Percentiles rank a stretch among this genome's conserved stretches.
Conservation (phyloP, 1,140 invertebrate species). For the Pseudomyrmex dendroicus region DNA sequence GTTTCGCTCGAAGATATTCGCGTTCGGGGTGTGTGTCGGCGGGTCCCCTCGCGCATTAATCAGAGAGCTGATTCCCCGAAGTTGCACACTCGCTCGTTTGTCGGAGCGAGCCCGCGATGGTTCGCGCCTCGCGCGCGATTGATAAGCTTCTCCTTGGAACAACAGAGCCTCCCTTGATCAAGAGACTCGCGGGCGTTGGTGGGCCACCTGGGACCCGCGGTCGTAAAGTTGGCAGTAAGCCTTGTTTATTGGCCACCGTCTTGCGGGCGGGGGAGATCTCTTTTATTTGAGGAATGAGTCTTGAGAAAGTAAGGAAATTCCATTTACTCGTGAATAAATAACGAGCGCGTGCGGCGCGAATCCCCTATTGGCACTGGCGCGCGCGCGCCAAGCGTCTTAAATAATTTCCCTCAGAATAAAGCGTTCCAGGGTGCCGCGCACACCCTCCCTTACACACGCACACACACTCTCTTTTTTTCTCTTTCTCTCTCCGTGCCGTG, state of each 20-base stretch:
- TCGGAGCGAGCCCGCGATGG: slow-evolving; percentile 15
- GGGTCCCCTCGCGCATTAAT: slow-evolving; percentile 1
- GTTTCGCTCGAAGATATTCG: slow-evolving; percentile 6
- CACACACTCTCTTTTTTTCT: no score
- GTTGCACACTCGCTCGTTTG: slow-evolving; percentile 60
- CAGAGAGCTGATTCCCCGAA: neutral
- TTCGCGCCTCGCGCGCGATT: slow-evolving; percentile 59
- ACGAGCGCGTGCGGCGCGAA: slow-evolving; percentile 64
- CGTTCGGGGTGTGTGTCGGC: neutral
- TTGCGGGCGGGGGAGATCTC: slow-evolving; percentile 54
- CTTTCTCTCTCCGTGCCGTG: neutral
- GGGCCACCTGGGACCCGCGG: slow-evolving; percentile 61
- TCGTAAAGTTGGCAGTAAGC: slow-evolving; percentile 72
- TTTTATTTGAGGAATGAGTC: slow-evolving; percentile 65
- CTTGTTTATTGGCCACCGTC: slow-evolving; percentile 68
- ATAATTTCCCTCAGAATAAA: slow-evolving; percentile 62
- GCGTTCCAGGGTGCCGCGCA: slow-evolving; percentile 3
- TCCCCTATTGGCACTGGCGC: slow-evolving; percentile 41
- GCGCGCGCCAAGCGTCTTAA: slow-evolving; percentile 44
- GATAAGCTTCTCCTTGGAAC: slow-evolving; percentile 68
- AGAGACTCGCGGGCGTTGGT: slow-evolving; percentile 5
- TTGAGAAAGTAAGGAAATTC: slow-evolving; percentile 60
- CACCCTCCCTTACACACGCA: neutral
- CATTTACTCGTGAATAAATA: slow-evolving; percentile 71
- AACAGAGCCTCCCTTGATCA: slow-evolving; percentile 48